Conservation (phyloP, 2,888 invertebrate species). For the Hybos culiciformis region DNA sequence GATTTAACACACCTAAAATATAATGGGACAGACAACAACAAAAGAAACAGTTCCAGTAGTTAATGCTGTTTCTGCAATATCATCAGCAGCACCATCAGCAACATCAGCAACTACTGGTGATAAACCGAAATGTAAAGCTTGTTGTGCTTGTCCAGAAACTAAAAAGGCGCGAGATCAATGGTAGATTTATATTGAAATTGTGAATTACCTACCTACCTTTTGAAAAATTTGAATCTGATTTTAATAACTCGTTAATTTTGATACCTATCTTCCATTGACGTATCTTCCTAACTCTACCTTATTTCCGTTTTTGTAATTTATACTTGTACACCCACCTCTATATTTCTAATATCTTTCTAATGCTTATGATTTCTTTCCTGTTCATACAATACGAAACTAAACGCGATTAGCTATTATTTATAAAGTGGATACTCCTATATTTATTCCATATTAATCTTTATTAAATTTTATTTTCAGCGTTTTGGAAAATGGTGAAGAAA, state of each 20-base stretch:
- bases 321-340: too few species aligned
- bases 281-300: too few species aligned
- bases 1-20: too few species aligned
- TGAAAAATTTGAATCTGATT: constrained; percentile 3
- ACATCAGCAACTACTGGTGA: constrained; percentile 32
- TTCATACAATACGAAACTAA: too few species aligned
- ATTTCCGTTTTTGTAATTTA: too few species aligned
- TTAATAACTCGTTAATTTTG: neutral
- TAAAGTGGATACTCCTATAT: too few species aligned
- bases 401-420: too few species aligned
- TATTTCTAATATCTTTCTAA: too few species aligned
- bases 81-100: constrained; percentile 26
- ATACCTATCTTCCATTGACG: too few species aligned
- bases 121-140: constrained; percentile 77
- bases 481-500: constrained; percentile 79
- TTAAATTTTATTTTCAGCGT: constrained; percentile 52
- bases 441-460: neutral
- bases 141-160: constrained; percentile 96
- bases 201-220: neutral
- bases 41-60: constrained; percentile 29
- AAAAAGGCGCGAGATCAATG: constrained; percentile 81
- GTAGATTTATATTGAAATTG: constrained; percentile 42
- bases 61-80: constrained; percentile 11
- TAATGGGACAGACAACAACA: constrained; percentile 42
- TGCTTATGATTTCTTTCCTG: too few species aligned